Percentiles rank a stretch among this genome's conserved stretches.
Conservation (phyloP, 2,113 vertebrate species). For the Tricholaema leucomelas region DNA sequence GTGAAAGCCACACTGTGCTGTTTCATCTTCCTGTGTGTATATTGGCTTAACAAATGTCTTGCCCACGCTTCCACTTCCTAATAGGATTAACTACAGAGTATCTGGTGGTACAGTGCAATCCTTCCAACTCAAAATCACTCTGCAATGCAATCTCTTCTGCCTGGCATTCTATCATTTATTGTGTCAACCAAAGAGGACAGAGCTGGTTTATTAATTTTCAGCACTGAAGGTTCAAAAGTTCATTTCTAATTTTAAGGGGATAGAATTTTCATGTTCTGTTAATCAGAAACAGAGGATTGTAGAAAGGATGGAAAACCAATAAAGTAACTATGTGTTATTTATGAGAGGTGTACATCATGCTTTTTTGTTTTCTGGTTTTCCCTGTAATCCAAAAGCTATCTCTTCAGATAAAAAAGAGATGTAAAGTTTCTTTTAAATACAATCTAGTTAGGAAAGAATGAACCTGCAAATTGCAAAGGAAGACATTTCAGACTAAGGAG, state of each 20-base stretch:
- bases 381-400: background rate
- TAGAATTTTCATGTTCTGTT: background rate
- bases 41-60: background rate
- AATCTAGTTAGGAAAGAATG: background rate
- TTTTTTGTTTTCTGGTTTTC: background rate
- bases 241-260: background rate
- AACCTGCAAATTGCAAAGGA: background rate
- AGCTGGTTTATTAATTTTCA: conserved; percentile 13
- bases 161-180: background rate
- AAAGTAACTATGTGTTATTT: background rate
- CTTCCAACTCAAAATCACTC: background rate
- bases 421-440: conserved; percentile 4
- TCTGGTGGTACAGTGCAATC: background rate
- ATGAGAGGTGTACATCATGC: background rate
- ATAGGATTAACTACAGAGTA: background rate
- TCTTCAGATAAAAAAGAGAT: background rate
- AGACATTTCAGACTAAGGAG: background rate
- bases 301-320: background rate
- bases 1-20: background rate
- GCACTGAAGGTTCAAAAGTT: background rate
- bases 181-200: background rate
- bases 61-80: background rate
- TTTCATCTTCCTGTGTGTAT: background rate
- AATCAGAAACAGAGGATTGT: background rate
- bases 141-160: background rate